A percentile compares a stretch with the other conserved stretches of the same genome.
Conservation (phyloP, 2,888 invertebrate genomes). For the Hypercompe scribonia region DNA sequence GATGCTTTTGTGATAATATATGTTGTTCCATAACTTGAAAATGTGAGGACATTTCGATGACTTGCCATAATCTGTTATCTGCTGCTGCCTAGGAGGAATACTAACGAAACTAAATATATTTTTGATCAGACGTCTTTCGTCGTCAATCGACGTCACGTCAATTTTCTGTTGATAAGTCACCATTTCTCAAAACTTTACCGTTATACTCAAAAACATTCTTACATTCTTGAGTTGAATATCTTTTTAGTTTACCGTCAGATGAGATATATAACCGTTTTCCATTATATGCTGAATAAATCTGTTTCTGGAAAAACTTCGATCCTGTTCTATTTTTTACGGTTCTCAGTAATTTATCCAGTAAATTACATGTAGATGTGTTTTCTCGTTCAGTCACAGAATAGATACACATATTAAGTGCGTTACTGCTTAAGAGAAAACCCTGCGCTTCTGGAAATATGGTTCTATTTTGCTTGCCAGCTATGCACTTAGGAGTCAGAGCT, state of each 20-base stretch:
- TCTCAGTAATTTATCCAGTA: constrained; percentile 6
- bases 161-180: not conserved
- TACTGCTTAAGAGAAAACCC: not conserved
- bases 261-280: not conserved
- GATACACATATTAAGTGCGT: not conserved
- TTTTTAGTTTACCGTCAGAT: not conserved
- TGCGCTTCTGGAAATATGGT: not conserved
- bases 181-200: not conserved
- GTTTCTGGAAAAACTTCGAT: not conserved
- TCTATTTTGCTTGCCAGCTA: not conserved
- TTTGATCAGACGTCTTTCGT: not conserved
- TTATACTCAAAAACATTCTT: not conserved
- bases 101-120: not conserved
- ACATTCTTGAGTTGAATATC: not conserved
- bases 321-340: not conserved
- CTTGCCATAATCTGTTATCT: not conserved
- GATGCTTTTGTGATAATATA: not conserved
- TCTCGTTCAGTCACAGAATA: not conserved
- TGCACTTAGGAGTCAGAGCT: constrained; percentile 3
- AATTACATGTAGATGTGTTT: not conserved
- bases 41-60: not conserved
- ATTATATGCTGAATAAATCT: not conserved
- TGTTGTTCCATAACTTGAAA: constrained; percentile 2
- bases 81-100: not conserved
- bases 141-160: not conserved